These are phyloP conservation scores for Phengaris arion DNA, from an alignment of 2,888 invertebrate species.

Conservation along the genomic window DNA sequence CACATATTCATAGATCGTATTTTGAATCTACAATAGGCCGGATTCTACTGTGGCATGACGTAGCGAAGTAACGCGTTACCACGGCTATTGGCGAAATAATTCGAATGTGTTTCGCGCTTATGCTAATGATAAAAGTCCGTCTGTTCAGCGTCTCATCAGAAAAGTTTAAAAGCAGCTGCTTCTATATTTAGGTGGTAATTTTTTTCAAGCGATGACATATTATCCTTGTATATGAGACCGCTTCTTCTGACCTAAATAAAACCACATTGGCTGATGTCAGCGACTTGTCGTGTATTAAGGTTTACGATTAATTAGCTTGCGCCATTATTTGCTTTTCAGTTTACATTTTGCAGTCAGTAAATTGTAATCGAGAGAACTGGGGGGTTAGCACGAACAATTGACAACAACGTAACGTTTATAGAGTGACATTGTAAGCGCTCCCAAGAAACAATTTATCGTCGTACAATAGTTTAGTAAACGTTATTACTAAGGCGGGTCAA, in stretches of 20 bases:
- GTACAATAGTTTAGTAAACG: no score
- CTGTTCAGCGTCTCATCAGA: not conserved
- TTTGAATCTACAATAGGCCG: no score
- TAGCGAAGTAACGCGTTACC: no score
- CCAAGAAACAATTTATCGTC: no score
- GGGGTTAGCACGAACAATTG: not conserved
- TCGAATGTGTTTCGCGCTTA: no score
- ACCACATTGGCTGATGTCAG: constrained; percentile 43
- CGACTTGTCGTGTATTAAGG: constrained; percentile 31
- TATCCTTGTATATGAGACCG: constrained; percentile 38
- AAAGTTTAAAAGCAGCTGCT: not conserved
- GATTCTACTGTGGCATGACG: no score
- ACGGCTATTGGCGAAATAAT: no score
- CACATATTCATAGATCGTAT: no score
- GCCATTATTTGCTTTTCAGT: no score
- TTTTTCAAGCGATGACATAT: constrained; percentile 32
- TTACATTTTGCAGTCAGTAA: not conserved
- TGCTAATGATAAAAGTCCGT: not conserved
- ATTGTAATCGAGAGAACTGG: not conserved
- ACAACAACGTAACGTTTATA: no score
- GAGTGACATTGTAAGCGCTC: no score
- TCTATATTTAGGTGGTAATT: not conserved
- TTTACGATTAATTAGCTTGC: constrained; percentile 22
- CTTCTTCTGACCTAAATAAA: constrained; percentile 37
- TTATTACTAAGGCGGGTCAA: no score